Percentiles rank a stretch among this genome's conserved stretches.
phyloP scores from a whole-genome alignment of 2,888 invertebrate species.

The Heliconius erato region DNA sequence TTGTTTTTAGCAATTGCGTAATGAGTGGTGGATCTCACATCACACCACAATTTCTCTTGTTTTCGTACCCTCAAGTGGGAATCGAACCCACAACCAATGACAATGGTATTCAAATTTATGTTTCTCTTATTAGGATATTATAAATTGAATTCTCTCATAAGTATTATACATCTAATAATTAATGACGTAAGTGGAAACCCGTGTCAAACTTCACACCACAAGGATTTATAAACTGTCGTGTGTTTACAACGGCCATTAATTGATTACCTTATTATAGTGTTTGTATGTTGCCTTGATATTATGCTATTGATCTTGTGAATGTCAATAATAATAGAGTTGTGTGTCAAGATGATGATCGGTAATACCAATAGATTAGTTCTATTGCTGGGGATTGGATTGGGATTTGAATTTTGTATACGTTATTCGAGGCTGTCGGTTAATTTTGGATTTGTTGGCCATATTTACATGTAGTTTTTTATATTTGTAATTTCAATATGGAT shows the following conservation, averaged over 20 bases:
- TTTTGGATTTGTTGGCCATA: no score
- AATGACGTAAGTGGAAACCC: constrained; percentile 39
- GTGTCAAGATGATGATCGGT: constrained; percentile 7
- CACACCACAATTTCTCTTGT: no score
- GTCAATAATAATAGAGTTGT: constrained; percentile 27
- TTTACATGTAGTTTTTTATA: no score
- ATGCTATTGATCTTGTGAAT: constrained; percentile 1
- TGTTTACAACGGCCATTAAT: constrained; percentile 5
- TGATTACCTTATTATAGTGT: constrained; percentile 22
- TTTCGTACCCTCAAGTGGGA: no score
- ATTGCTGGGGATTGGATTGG: not conserved
- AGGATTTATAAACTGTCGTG: constrained; percentile 16
- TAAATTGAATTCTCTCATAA: constrained; percentile 13
- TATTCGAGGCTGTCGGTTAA: no score
- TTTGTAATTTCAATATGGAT: no score
- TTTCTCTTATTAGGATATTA: not conserved
- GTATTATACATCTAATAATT: constrained; percentile 33
- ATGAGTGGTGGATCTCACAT: no score
- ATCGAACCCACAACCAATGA: no score
- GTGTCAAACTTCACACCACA: constrained; percentile 37
- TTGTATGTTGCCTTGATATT: constrained; percentile 4
- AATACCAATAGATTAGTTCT: not conserved
- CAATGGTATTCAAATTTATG: no score
- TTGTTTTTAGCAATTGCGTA: no score
- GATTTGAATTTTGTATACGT: constrained; percentile 10